Base-by-base conservation (phyloP, 2,113 vertebrate genomes). In the Colaptes auratus region DNA sequence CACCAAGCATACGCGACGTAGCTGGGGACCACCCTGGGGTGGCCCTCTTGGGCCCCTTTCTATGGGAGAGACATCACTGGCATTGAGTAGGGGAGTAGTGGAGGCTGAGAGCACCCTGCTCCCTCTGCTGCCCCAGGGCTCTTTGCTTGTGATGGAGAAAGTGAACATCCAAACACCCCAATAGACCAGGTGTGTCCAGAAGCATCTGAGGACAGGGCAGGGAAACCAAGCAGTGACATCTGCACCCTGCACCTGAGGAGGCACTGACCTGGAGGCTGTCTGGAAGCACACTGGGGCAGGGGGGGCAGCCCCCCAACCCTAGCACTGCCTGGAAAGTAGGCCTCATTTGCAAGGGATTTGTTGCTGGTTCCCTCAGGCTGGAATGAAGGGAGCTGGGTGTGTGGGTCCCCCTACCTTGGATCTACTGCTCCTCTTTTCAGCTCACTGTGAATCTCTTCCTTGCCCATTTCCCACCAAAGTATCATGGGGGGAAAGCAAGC, bases 1-100 rank as follows among this genome's bases (percentile, higher is more conserved):
- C 82, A 66, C 36, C 7, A 9, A 86, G 67, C 35, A 50, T 0
- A 58, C 35, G 56, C 19, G 15, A 52, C 18, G 4, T 1, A 11
- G 33, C 27, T 50, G 46, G 66, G 60, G 42, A 78, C 25, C 46
- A 36, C 21, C 30, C 39, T 33, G 21, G 9, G 4, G 7, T 23
- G 20, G 36, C 48, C 72, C 31, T 65, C n/a, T 24, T 30, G 44
- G 15, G 9, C 4, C 5, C 42, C 30, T 4, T 13, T 73, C 23
- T 71, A 23, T 2, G 8, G 35, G 23, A 46, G n/a, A 18, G 30
- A 50, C 0, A 0, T 72, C 33, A 17, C 27, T 79, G 25, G 35
- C 10, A 5, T 6, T 4, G 0, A 0, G 1, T 39, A 39, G 39
- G 11, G 18, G 13, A 44, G 30, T 0, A 0, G 35, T 1, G 0